Evolutionary conservation across 2,888 invertebrate species (phyloP).

Genomic region (Rhagophthalmus giganteus): DNA sequence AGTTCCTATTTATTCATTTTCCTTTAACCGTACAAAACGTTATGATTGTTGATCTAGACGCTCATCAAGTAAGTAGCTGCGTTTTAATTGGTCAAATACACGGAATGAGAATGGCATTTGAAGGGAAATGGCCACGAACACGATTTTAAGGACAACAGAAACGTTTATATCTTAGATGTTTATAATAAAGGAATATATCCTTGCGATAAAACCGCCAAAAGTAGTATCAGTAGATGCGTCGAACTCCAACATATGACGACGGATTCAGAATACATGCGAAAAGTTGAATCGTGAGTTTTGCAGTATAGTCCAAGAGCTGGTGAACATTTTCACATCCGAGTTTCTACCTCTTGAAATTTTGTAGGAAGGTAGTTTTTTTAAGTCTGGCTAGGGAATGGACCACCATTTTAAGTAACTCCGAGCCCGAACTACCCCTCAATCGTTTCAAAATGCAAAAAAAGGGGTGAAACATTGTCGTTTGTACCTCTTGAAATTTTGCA

Average conservation of each 20-base stretch:
- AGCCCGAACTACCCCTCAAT: too few relatives aligned
- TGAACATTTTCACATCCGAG: not conserved
- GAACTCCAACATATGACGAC: constrained; percentile 66
- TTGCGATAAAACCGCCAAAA: constrained; percentile 72
- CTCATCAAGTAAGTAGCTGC: constrained; percentile 71
- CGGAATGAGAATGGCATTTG: too few relatives aligned
- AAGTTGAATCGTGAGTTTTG: constrained; percentile 64
- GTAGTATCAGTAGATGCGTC: constrained; percentile 69
- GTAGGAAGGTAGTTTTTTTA: too few relatives aligned
- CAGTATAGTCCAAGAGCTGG: not conserved
- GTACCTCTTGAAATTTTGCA: too few relatives aligned
- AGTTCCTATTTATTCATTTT: constrained; percentile 64
- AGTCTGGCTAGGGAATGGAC: too few relatives aligned
- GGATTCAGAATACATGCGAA: constrained; percentile 70
- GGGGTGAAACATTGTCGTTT: too few relatives aligned
- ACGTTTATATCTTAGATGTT: constrained; percentile 86
- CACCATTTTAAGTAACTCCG: too few relatives aligned
- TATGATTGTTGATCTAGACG: constrained; percentile 90
- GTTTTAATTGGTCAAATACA: too few relatives aligned
- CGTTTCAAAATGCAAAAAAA: too few relatives aligned
- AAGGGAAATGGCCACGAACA: constrained; percentile 88
- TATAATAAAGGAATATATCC: constrained; percentile 85
- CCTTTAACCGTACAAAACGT: constrained; percentile 63
- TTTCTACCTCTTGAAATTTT: not conserved
- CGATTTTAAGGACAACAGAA: constrained; percentile 71